These are phyloP conservation scores for Podarcis muralis DNA, from an alignment of 2,113 vertebrate genomes.

Conservation along the genomic window DNA sequence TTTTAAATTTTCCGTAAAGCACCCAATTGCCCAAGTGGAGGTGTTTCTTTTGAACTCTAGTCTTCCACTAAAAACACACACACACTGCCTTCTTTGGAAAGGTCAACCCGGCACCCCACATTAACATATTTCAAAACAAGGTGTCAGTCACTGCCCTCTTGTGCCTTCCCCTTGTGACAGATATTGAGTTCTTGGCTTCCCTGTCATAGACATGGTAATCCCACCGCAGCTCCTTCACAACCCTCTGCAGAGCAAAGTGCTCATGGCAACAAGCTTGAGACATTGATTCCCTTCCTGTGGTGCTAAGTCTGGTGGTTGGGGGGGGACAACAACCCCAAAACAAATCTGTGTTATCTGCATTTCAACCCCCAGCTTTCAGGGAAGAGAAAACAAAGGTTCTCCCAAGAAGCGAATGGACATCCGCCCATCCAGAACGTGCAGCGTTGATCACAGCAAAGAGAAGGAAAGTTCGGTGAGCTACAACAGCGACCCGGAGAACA, in stretches of 20 bases:
- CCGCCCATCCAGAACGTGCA: slow-evolving; percentile 84
- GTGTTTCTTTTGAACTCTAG: slow-evolving; percentile 21
- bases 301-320: accelerated
- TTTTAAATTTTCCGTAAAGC: slow-evolving; percentile 4
- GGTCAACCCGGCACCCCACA: neutral
- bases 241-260: neutral
- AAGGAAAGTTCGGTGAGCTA: slow-evolving; percentile 69
- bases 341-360: neutral
- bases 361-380: slow-evolving; percentile 81
- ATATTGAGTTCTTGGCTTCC: neutral
- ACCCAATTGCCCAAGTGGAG: slow-evolving; percentile 1
- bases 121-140: slow-evolving; percentile 27
- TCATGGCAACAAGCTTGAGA: neutral
- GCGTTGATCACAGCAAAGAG: slow-evolving; percentile 82
- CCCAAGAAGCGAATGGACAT: slow-evolving; percentile 86
- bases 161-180: slow-evolving; percentile 8
- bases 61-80: accelerated
- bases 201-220: slow-evolving; percentile 1
- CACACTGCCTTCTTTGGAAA: neutral
- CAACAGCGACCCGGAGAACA: slow-evolving; percentile 74
- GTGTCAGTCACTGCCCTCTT: neutral
- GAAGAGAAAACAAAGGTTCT: slow-evolving; percentile 86
- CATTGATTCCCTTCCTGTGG: neutral
- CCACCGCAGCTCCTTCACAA: neutral
- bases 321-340: no score